Base-by-base conservation (phyloP, 2,113 vertebrate species). In the Pithys albifrons region DNA sequence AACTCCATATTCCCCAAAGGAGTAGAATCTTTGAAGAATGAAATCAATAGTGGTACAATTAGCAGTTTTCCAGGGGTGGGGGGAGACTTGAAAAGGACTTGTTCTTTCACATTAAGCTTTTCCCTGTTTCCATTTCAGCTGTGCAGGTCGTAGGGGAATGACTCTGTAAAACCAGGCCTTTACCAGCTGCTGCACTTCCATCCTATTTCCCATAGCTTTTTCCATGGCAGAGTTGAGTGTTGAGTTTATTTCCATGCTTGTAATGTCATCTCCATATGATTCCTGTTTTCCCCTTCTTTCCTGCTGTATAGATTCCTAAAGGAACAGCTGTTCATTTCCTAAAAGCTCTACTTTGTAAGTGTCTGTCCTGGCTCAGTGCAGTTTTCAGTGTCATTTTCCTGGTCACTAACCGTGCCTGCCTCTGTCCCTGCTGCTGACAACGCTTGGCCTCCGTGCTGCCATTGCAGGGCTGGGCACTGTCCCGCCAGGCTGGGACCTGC, bases 291-390 rank as follows among this genome's bases (percentile, higher is more conserved):
- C 98, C 98, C 95, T 98, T 95, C 98, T 98, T 97, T 98, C 98
- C 98, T 98, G 97, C 96, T 98, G 91, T 99, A 94, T 98, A 99
- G 99, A 99, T 98, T 99, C 99, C 98, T 99, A 99, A 99, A 98
- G 98, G 98, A 98, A 98, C 97, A 98, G 97, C 97, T 98, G 98
- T 98, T 98, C 98, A 97, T 99, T 99, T 98, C 98, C 98, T 99
- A 98, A 98, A 98, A 98, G 96, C 97, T 98, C 98, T 98, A 98
- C 98, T 98, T 99, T 99, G 99, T 99, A 99, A 99, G 99, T 99
- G 97, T 96, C 96, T 31, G 29, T 92, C 64, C 75, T 97, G 98
- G 95, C 98, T 98, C 96, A 91, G 67, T 97, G 96, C 97, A 81
- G 59, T 89, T 88, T 81, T 84, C 95, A 90, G 91, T 43, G 72